phyloP scores from a whole-genome alignment of 2,113 vertebrate species.

The Ctenodactylus gundi region DNA sequence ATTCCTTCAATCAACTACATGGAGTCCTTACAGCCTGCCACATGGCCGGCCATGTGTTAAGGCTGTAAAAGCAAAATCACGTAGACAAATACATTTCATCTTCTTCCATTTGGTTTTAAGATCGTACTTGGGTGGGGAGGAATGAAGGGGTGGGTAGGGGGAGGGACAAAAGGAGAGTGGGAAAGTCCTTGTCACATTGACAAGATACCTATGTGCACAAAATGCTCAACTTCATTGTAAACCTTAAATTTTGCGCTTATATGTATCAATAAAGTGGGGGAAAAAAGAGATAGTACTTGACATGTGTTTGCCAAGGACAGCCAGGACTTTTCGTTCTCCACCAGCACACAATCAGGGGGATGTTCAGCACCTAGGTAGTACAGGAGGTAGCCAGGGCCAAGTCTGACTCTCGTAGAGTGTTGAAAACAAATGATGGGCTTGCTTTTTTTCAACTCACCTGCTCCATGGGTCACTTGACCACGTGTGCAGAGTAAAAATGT shows the following conservation, averaged over 20 bases:
- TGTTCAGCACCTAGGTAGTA: neutral
- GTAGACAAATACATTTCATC: neutral
- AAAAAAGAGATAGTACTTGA: neutral
- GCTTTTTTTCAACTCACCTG: neutral
- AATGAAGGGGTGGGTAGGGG: too few relatives aligned
- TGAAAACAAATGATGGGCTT: slow-evolving; percentile 7
- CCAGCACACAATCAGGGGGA: neutral
- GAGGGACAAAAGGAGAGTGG: too few relatives aligned
- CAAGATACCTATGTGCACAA: too few relatives aligned
- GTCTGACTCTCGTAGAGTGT: neutral
- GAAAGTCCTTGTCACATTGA: too few relatives aligned
- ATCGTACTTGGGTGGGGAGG: too few relatives aligned
- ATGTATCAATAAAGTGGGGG: too few relatives aligned
- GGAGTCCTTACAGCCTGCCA: neutral
- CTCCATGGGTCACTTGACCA: neutral
- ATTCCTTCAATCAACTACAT: neutral
- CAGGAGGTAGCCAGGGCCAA: neutral
- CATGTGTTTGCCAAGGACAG: neutral
- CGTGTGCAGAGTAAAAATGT: neutral
- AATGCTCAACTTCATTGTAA: too few relatives aligned
- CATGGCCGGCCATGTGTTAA: neutral
- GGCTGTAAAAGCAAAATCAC: neutral
- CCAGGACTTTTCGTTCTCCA: neutral
- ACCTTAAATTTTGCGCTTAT: too few relatives aligned
- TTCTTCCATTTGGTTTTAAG: neutral